These are phyloP conservation scores for Lepidochrysops patricia DNA, from an alignment of 2,888 invertebrate species.

Conservation along the genomic window DNA sequence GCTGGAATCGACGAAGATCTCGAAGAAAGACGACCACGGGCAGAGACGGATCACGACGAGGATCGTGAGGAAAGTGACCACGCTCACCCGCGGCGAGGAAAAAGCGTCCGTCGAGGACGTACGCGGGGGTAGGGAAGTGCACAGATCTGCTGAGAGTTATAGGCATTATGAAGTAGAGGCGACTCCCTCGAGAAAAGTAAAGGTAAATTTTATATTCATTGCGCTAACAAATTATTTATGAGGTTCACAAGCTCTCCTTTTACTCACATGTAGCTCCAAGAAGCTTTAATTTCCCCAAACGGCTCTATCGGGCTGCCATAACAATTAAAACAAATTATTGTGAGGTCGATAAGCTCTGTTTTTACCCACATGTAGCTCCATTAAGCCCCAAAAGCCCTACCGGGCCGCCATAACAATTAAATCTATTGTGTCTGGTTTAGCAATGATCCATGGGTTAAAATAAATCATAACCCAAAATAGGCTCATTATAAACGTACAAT, in stretches of 20 bases:
- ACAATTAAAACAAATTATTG: too few species aligned
- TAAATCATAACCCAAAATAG: slow-evolving; percentile 5
- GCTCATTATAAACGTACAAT: background rate
- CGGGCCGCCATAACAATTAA: too few species aligned
- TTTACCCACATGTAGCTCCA: too few species aligned
- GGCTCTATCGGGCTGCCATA: too few species aligned
- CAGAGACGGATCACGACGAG: slow-evolving; percentile 88
- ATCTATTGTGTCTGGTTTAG: too few species aligned
- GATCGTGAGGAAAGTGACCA: slow-evolving; percentile 91
- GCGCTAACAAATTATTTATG: too few species aligned
- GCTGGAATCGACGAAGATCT: slow-evolving; percentile 87
- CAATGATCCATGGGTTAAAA: background rate
- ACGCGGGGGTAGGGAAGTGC: slow-evolving; percentile 70
- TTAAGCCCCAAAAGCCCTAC: too few species aligned
- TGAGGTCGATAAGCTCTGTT: too few species aligned
- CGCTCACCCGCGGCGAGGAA: slow-evolving; percentile 89
- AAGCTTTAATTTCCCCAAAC: too few species aligned
- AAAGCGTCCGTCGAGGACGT: slow-evolving; percentile 82
- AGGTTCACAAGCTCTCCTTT: too few species aligned
- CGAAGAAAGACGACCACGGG: slow-evolving; percentile 84
- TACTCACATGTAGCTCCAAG: background rate
- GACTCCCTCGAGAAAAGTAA: slow-evolving; percentile 81
- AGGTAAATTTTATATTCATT: slow-evolving; percentile 70
- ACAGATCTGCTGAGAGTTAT: slow-evolving; percentile 72
- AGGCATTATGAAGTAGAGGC: slow-evolving; percentile 74